phyloP scores from a whole-genome alignment of 2,797 vertebrate genomes.

The Podargus strigoides region DNA sequence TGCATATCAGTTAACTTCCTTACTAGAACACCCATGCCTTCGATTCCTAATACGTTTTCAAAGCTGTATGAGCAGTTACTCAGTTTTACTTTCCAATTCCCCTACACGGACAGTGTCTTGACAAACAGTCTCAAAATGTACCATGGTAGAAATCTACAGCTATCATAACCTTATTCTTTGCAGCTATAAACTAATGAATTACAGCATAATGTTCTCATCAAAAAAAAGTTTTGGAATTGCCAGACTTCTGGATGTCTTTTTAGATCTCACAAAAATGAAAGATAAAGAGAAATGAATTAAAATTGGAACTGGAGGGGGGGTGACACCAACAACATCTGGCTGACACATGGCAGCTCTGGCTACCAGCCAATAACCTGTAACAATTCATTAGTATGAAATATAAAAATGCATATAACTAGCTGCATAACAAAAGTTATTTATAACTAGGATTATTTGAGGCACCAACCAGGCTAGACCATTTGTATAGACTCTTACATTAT shows the following conservation, averaged over 20 bases:
- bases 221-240: constrained; percentile 8
- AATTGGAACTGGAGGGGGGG: not conserved
- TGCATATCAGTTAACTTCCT: not conserved
- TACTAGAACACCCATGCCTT: not conserved
- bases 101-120: not conserved
- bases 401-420: constrained; percentile 11
- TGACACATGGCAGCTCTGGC: constrained; percentile 53
- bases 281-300: constrained; percentile 58
- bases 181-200: constrained; percentile 30
- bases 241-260: constrained; percentile 46
- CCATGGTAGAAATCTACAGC: not conserved
- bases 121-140: not conserved
- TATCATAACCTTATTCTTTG: not conserved
- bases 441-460: constrained; percentile 43
- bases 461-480: not conserved
- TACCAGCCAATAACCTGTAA: constrained; percentile 44
- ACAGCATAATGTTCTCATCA: constrained; percentile 36
- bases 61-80: not conserved
- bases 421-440: constrained; percentile 31
- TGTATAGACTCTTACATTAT: not conserved
- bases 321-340: constrained; percentile 26
- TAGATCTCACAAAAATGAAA: constrained; percentile 51
- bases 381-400: constrained; percentile 50
- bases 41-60: not conserved
- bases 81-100: not conserved